Evolutionary conservation across 1,140 invertebrate genomes (phyloP).

Genomic region (Eriocheir sinensis): DNA sequence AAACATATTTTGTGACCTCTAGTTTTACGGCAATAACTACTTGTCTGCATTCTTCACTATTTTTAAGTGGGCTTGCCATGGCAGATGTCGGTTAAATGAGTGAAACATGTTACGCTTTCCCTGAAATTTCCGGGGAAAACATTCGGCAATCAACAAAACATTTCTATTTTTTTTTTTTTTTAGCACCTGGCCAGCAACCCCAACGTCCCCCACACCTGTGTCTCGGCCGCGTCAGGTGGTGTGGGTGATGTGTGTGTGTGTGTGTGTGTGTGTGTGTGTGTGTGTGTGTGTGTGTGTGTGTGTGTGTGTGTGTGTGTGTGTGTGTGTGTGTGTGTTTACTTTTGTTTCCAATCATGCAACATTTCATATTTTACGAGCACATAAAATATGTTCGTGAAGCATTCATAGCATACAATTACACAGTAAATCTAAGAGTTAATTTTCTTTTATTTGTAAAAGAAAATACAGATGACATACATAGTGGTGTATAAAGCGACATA

Average conservation of each 20-base stretch:
- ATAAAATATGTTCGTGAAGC: neutral
- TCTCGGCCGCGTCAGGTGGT: no score
- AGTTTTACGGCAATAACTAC: no score
- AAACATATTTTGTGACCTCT: no score
- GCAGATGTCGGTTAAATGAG: no score
- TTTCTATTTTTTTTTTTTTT: no score
- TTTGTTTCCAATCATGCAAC: neutral
- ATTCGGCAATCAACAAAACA: no score
- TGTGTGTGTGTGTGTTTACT: neutral
- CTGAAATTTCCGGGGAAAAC: no score
- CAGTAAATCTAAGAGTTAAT: neutral
- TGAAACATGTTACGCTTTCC: no score
- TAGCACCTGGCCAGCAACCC: no score
- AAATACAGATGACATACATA: neutral
- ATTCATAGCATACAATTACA: neutral
- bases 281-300: slow-evolving; percentile 28
- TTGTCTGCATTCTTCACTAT: no score
- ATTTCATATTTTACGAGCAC: neutral
- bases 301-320: neutral
- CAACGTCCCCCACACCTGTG: no score
- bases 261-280: slow-evolving; percentile 43
- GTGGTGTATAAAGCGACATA: neutral
- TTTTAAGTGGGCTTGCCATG: no score
- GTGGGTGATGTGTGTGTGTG: neutral
- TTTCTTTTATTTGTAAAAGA: neutral